Evolutionary conservation across 1,140 invertebrate species (phyloP).

Genomic region (Akabosia matsudoensis): DNA sequence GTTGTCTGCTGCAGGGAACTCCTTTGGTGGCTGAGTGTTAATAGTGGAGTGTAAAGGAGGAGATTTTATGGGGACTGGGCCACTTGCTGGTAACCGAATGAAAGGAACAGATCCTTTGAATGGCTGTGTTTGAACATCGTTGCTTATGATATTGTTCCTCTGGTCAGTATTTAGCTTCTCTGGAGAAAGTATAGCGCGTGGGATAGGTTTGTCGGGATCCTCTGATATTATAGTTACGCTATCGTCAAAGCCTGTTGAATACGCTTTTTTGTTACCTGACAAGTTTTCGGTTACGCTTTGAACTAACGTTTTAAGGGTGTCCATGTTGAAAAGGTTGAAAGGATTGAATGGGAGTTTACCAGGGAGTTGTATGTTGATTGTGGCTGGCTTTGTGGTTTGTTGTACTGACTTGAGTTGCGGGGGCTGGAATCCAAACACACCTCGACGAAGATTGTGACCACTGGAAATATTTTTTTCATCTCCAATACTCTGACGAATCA

Average conservation of each 20-base stretch:
- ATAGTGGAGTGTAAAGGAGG: too few species aligned
- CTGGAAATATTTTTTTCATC: not conserved
- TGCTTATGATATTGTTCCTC: not conserved
- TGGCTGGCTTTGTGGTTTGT: slow-evolving; percentile 10
- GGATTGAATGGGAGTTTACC: slow-evolving; percentile 36
- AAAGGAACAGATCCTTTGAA: not conserved
- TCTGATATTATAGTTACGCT: slow-evolving; percentile 18
- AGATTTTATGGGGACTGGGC: not conserved
- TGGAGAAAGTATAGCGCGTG: not conserved
- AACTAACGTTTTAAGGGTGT: slow-evolving; percentile 17
- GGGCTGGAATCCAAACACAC: not conserved
- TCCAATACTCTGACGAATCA: not conserved
- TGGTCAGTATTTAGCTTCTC: not conserved
- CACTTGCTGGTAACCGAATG: not conserved
- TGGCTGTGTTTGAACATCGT: not conserved
- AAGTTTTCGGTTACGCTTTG: slow-evolving; percentile 22
- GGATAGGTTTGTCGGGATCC: slow-evolving; percentile 13
- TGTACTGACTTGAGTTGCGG: not conserved
- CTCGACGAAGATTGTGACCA: not conserved
- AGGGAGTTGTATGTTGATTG: slow-evolving; percentile 35
- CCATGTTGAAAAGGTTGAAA: slow-evolving; percentile 24
- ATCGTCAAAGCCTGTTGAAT: slow-evolving; percentile 13
- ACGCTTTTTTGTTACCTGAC: not conserved
- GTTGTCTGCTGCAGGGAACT: not conserved
- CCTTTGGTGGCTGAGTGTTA: too few species aligned